phyloP scores from a whole-genome alignment of 2,888 invertebrate species.

The Cheilosia variabilis region DNA sequence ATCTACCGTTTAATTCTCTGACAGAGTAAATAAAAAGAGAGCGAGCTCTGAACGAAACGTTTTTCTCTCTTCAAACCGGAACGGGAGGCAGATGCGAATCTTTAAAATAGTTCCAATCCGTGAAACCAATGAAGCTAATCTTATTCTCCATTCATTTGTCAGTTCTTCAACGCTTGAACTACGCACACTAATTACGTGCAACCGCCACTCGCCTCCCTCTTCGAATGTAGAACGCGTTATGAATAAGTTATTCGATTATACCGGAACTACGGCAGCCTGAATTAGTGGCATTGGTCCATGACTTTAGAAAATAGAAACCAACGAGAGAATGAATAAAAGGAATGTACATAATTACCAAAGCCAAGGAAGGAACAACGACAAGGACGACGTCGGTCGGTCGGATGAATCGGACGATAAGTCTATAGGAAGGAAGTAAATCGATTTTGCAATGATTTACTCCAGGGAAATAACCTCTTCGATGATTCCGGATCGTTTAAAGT shows the following conservation, averaged over 20 bases:
- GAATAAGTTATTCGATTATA: constrained; percentile 67
- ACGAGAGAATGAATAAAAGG: not conserved
- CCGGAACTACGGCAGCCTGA: constrained; percentile 41
- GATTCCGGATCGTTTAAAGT: constrained; percentile 71
- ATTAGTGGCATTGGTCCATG: constrained; percentile 52
- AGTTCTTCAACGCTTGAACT: not conserved
- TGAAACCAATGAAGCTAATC: no score
- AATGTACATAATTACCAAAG: constrained; percentile 19
- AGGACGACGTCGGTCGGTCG: not conserved
- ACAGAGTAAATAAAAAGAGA: no score
- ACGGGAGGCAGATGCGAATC: no score
- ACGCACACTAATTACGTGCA: not conserved
- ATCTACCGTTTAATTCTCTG: no score
- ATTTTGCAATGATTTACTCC: constrained; percentile 72
- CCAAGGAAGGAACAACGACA: constrained; percentile 17
- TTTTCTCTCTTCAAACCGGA: no score
- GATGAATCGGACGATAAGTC: constrained; percentile 58
- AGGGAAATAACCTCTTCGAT: constrained; percentile 72
- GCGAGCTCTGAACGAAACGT: no score
- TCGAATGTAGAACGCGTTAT: constrained; percentile 46
- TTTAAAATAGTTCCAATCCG: no score
- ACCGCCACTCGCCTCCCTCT: not conserved
- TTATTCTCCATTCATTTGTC: not conserved
- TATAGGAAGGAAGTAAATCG: constrained; percentile 68
- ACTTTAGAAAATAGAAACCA: not conserved